phyloP scores from a whole-genome alignment of 2,888 invertebrate species.

The Eutolmus rufibarbis region DNA sequence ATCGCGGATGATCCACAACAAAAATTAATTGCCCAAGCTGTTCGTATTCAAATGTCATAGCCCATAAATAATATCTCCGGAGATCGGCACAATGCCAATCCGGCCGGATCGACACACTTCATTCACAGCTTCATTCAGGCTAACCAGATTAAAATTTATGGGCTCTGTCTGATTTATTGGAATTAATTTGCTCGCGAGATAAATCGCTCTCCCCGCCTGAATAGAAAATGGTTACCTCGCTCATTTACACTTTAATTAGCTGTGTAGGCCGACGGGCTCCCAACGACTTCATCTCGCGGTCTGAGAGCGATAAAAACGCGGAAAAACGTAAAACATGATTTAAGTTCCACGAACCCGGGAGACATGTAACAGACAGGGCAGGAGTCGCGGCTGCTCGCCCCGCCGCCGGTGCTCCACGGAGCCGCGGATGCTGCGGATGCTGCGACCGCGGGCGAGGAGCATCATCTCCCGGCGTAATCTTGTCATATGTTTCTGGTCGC shows the following conservation, averaged over 20 bases:
- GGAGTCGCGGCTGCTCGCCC: neutral
- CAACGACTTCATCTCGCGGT: slow-evolving; percentile 33
- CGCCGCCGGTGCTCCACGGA: neutral
- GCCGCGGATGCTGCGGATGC: neutral
- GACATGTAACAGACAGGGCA: neutral
- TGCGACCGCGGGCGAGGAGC: neutral
- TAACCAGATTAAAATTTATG: slow-evolving; percentile 42
- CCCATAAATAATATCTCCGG: slow-evolving; percentile 19
- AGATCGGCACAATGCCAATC: slow-evolving; percentile 31
- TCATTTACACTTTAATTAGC: slow-evolving; percentile 43
- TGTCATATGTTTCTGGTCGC: neutral
- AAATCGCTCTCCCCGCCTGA: slow-evolving; percentile 31
- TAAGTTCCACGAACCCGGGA: slow-evolving; percentile 4
- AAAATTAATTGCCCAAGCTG: slow-evolving; percentile 20
- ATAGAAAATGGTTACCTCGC: slow-evolving; percentile 41
- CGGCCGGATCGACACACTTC: slow-evolving; percentile 35
- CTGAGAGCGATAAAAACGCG: neutral
- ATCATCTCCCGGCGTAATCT: slow-evolving; percentile 3
- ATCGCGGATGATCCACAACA: slow-evolving; percentile 15
- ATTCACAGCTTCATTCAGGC: slow-evolving; percentile 32
- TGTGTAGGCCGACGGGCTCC: slow-evolving; percentile 40
- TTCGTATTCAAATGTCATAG: slow-evolving; percentile 25
- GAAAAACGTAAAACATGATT: neutral
- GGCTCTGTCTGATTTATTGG: slow-evolving; percentile 40
- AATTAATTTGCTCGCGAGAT: slow-evolving; percentile 41